Evolutionary conservation across 2,888 invertebrate genomes (phyloP).

Genomic region (Byasa hedistus): DNA sequence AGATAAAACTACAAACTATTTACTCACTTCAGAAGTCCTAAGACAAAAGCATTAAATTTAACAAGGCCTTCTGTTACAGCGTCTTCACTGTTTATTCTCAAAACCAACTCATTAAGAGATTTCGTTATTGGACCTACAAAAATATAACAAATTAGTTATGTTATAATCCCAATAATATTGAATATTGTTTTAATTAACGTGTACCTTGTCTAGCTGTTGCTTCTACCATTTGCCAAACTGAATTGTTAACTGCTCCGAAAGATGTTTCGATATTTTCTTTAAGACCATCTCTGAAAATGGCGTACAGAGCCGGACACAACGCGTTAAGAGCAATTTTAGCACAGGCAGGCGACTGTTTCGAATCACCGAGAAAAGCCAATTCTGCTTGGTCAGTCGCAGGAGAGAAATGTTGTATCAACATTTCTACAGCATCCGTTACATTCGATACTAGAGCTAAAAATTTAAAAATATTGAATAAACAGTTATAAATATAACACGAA

Average conservation of each 20-base stretch:
- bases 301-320: slow-evolving; percentile 91
- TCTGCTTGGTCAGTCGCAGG: slow-evolving; percentile 83
- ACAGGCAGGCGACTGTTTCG: slow-evolving; percentile 81
- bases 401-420: slow-evolving; percentile 86
- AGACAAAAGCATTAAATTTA: slow-evolving; percentile 93
- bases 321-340: slow-evolving; percentile 87
- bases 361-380: slow-evolving; percentile 79
- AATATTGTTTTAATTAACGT: slow-evolving; percentile 5
- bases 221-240: slow-evolving; percentile 94
- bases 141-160: slow-evolving; percentile 11
- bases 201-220: slow-evolving; percentile 90
- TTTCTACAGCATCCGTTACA: slow-evolving; percentile 87
- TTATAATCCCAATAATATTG: not conserved
- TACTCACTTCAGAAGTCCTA: slow-evolving; percentile 91
- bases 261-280: slow-evolving; percentile 89
- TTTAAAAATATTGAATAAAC: not conserved
- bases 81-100: slow-evolving; percentile 90
- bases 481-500: not conserved
- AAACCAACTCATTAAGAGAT: slow-evolving; percentile 89
- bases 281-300: slow-evolving; percentile 91
- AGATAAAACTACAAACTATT: slow-evolving; percentile 10
- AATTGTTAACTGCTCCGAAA: slow-evolving; percentile 91
- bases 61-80: slow-evolving; percentile 90
- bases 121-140: slow-evolving; percentile 87
- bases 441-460: slow-evolving; percentile 84